Base-by-base conservation (phyloP, 2,797 vertebrate genomes). In the Silurus aristotelis region DNA sequence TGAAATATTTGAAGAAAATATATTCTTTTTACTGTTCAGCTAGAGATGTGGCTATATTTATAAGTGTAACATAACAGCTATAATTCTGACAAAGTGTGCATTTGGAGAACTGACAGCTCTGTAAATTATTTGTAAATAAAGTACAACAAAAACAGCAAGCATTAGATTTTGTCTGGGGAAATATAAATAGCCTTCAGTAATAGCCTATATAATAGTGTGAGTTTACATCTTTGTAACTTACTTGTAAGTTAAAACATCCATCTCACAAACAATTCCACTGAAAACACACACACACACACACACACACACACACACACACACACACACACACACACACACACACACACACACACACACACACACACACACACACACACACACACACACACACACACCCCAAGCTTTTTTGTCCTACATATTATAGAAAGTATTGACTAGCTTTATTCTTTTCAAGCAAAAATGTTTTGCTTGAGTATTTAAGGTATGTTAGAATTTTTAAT, bases 121-220 rank as follows among this genome's bases (percentile, higher is more conserved):
- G 48, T 75, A 72, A 73, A 73, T 48, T 5, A 73, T 38, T 55
- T 52, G 13, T 25, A 58, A 19, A 58, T 76, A 76, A 76, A 58
- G 1, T 76, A 38, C 25, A 56, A 56, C 55, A 76, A 58, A 55
- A 56, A 58, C 25, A 76, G 9, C 22, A 75, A 27, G 52, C 25
- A 56, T 76, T 76, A 5, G 15, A 76, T 31, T 58, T 76, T 20
- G 25, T 25, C 46, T 73, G 5, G 5, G 22, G 71, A 73, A 55
- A 73, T 73, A 73, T n/a, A 76, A 31, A 76, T 31, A 20, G 55
- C 55, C 15, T 76, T 76, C 52, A 31, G 25, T 31, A 58, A 76
- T 31, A 58, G 25, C 55, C 25, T 27, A 19, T 55, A 56, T 31
- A 75, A 55, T 25, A 25, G 71, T 55, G 13, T 25, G 6, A 73